Conservation (phyloP, 2,797 vertebrate species). For the Selene dorsalis region DNA sequence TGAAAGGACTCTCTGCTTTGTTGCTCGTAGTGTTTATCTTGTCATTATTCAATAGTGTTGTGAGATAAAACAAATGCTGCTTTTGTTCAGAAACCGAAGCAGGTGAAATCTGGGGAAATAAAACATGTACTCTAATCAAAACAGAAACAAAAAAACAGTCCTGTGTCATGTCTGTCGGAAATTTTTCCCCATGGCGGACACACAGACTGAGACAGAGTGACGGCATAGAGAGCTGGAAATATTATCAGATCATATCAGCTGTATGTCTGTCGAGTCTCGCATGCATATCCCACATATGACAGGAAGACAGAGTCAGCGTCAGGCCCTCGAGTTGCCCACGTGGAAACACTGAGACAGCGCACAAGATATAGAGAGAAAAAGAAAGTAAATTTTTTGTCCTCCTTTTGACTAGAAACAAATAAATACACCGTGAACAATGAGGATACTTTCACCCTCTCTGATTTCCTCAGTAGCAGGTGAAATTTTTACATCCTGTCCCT, state of each 20-base stretch:
- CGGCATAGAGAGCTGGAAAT: conserved; percentile 51
- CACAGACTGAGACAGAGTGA: conserved; percentile 36
- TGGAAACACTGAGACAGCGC: conserved; percentile 56
- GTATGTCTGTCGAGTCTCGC: conserved; percentile 43
- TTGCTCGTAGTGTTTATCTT: neutral
- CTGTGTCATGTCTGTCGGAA: conserved; percentile 19
- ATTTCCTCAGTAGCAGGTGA: conserved; percentile 20
- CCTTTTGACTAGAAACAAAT: conserved; percentile 17
- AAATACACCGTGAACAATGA: neutral
- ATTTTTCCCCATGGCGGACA: conserved; percentile 21
- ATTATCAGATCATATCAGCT: conserved; percentile 69
- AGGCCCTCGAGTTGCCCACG: conserved; percentile 58
- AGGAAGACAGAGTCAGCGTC: conserved; percentile 61
- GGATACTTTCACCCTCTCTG: conserved; percentile 34
- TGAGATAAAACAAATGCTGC: neutral
- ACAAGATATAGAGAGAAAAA: conserved; percentile 33
- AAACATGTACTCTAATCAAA: neutral
- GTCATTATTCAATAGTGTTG: neutral
- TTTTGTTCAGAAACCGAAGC: neutral
- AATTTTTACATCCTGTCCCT: neutral
- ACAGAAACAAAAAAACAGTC: neutral
- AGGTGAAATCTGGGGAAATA: conserved; percentile 9
- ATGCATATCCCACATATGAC: conserved; percentile 63
- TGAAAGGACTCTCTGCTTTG: conserved; percentile 13
- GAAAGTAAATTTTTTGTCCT: conserved; percentile 14